Evolutionary conservation across 2,888 invertebrate genomes (phyloP), one percentile per base, ranked within the genome.

Genomic region (Caenorhabditis japonica): DNA sequence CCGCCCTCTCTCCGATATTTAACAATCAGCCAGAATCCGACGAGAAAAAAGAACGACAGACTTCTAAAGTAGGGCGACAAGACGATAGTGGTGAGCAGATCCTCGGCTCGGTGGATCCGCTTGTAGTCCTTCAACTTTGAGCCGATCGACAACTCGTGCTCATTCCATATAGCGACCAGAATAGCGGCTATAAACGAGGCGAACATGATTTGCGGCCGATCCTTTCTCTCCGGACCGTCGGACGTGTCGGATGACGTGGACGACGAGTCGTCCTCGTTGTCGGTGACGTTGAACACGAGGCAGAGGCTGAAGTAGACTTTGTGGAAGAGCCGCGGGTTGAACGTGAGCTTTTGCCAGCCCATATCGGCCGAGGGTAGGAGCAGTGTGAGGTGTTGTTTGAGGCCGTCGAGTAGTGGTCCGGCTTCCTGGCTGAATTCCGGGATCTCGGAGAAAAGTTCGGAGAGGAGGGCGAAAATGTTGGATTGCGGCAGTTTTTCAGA

Each of bases 21-120:
- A 5, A 21, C 21, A 0, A 62, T 0, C 1, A 44, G 10, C 43
- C 38, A 44, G 12, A 62, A 27, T 7, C 62, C 46, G 8, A 38
- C 15, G 17, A 62, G 44, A 5, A 62, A 62, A 30, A 53, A 62
- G 27, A 30, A 25, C 13, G 53, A 36, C 0, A 62, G 27, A 2
- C 8, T 21, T 1, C 46, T 36, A 12, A 53, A 62, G 13, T 21
- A 30, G 10, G 36, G 4, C 8, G 64, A 56, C 2, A 38, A 27
- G 12, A 41, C 10, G 10, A 64, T n/a, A 21, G 15, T 39, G 7
- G 13, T 5, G 0, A 64, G 19, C 7, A 21, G 30, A 5, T 21
- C n/a, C 13, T 43, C 10, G 4, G 39, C 39, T 1, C 19, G 13
- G 2, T n/a, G 13, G 0, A 15, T 8, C 3, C 33, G 43, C 1